These are phyloP conservation scores for Rhimphoctona megacephalus DNA, from an alignment of 2,888 invertebrate species.

Conservation along the genomic window DNA sequence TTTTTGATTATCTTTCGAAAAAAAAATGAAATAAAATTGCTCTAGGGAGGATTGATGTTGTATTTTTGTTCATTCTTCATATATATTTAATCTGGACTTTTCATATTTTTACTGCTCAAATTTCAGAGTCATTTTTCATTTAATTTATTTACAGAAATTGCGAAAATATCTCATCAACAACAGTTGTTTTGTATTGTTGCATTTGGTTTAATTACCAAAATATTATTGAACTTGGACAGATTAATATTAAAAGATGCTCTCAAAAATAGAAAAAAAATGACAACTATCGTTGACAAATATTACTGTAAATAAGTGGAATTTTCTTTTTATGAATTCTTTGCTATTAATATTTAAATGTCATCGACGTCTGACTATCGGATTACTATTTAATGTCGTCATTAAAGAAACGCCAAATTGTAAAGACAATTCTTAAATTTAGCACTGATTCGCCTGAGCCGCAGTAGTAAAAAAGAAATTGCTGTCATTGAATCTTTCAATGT, in stretches of 20 bases:
- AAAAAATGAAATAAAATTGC: not conserved
- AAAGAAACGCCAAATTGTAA: not conserved
- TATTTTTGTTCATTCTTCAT: not conserved
- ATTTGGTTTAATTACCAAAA: no score
- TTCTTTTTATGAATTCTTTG: not conserved
- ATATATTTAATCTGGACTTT: not conserved
- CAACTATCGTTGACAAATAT: not conserved
- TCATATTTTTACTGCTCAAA: not conserved
- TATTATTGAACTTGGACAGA: not conserved
- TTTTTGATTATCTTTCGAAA: not conserved
- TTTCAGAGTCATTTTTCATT: not conserved
- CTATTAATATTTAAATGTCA: not conserved
- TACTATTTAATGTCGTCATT: not conserved
- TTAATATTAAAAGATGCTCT: not conserved
- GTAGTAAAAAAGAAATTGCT: not conserved
- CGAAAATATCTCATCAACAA: not conserved
- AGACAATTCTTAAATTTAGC: not conserved
- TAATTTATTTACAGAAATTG: not conserved
- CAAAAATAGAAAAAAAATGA: not conserved
- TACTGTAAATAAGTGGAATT: not conserved
- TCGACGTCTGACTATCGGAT: not conserved
- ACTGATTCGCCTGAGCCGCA: not conserved
- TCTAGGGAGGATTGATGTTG: not conserved
- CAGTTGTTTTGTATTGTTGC: no score
- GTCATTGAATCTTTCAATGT: not conserved